Percentiles rank a stretch among this genome's conserved stretches.
These are phyloP conservation scores for Congeria kusceri DNA, from an alignment of 2,888 invertebrate species.

Conservation along the genomic window DNA sequence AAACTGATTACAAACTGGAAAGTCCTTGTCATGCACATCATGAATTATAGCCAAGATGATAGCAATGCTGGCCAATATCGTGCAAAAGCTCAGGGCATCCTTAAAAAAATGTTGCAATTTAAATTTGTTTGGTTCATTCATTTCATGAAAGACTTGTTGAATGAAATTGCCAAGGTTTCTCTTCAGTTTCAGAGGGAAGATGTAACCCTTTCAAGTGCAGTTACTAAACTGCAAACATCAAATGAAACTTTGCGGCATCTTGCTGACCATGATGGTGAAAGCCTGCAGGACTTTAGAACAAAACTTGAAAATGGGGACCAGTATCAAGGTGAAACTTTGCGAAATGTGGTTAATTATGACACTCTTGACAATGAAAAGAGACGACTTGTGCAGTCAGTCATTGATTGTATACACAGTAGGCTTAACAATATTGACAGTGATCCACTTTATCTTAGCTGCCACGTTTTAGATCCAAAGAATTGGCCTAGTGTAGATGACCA, in stretches of 20 bases:
- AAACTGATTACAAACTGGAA: constrained; percentile 39
- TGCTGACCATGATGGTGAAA: neutral
- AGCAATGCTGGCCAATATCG: constrained; percentile 42
- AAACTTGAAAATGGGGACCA: no score
- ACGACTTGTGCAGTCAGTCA: constrained; percentile 17
- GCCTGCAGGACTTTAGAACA: no score
- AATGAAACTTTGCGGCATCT: neutral
- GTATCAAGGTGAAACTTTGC: no score
- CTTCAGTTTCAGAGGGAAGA: constrained; percentile 35
- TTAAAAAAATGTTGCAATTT: constrained; percentile 26
- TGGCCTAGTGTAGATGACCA: constrained; percentile 20
- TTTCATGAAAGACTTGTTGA: constrained; percentile 39
- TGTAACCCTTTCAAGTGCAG: constrained; percentile 36
- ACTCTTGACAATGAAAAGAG: neutral
- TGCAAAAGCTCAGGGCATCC: constrained; percentile 47
- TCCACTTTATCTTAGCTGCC: constrained; percentile 5
- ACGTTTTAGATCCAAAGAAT: constrained; percentile 39
- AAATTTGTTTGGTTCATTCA: constrained; percentile 36
- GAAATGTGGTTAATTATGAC: no score
- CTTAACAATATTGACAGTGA: constrained; percentile 15
- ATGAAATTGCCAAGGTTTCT: constrained; percentile 29
- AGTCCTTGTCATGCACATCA: constrained; percentile 34
- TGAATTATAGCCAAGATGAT: constrained; percentile 37
- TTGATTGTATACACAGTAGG: constrained; percentile 21
- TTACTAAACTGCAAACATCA: neutral